Conservation (phyloP, 2,113 vertebrate genomes). For the Brienomyrus brachyistius region DNA sequence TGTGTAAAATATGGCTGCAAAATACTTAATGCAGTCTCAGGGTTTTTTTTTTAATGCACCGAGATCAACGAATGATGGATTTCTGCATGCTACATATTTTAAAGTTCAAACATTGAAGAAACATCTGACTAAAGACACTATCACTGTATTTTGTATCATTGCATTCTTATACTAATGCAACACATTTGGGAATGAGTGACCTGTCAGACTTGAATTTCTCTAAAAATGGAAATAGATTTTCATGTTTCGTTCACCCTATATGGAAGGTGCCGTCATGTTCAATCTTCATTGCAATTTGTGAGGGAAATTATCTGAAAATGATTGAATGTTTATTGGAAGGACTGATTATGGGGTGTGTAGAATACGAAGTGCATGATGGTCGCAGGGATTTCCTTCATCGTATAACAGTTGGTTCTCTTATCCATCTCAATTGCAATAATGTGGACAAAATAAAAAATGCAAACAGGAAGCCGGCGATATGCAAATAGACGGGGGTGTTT, state of each 20-base stretch:
- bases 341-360: neutral
- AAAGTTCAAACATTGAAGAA: neutral
- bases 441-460: conserved; percentile 1
- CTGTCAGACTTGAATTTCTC: neutral
- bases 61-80: neutral
- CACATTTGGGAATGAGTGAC: neutral
- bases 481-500: neutral
- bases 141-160: neutral
- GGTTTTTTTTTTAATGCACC: neutral
- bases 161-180: neutral
- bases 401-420: neutral
- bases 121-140: neutral
- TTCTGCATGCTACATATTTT: neutral
- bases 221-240: neutral
- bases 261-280: neutral
- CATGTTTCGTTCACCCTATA: neutral
- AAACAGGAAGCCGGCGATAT: neutral
- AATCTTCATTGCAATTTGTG: neutral
- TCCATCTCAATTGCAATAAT: neutral
- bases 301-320: neutral
- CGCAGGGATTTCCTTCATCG: neutral
- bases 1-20: neutral
- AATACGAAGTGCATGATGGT: neutral
- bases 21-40: neutral
- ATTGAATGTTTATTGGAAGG: neutral